Evolutionary conservation across 1,140 invertebrate species (phyloP).

Genomic region (Cepaea nemoralis): DNA sequence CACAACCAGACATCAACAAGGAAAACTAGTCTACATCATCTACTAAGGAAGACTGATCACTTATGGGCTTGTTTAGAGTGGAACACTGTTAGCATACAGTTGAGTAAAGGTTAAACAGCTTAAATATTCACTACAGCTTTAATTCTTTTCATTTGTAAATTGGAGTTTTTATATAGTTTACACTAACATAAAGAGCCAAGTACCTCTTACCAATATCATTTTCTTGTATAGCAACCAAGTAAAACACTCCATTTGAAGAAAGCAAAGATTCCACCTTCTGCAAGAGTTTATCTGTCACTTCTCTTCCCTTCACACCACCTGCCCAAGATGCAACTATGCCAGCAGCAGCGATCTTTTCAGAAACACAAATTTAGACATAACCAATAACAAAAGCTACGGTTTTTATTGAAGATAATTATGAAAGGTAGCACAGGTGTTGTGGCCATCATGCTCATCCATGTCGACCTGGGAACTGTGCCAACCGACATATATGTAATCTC

Average conservation of each 20-base stretch:
- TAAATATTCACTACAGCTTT: not conserved
- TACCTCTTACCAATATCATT: slow-evolving; percentile 77
- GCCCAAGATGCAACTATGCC: slow-evolving; percentile 80
- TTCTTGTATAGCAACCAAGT: slow-evolving; percentile 87
- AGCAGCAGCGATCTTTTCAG: slow-evolving; percentile 58
- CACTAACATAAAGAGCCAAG: not conserved
- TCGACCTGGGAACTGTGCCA: too few species aligned
- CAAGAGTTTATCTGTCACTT: slow-evolving; percentile 85
- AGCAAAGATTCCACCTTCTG: slow-evolving; percentile 79
- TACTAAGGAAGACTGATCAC: too few species aligned
- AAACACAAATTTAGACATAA: too few species aligned
- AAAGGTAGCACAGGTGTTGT: too few species aligned
- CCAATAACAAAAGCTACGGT: too few species aligned
- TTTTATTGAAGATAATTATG: too few species aligned
- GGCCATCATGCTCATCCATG: too few species aligned
- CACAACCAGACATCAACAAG: too few species aligned
- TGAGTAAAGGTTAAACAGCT: not conserved
- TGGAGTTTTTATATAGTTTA: not conserved
- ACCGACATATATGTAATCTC: too few species aligned
- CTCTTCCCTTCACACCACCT: slow-evolving; percentile 83
- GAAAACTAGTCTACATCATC: too few species aligned
- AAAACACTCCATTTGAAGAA: slow-evolving; percentile 82
- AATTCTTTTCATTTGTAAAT: not conserved
- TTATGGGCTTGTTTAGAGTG: too few species aligned
- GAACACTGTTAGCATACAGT: not conserved